Evolutionary conservation across 2,888 invertebrate genomes (phyloP), one percentile per base, ranked within the genome.

Genomic region (Chloroclystis v-ata): DNA sequence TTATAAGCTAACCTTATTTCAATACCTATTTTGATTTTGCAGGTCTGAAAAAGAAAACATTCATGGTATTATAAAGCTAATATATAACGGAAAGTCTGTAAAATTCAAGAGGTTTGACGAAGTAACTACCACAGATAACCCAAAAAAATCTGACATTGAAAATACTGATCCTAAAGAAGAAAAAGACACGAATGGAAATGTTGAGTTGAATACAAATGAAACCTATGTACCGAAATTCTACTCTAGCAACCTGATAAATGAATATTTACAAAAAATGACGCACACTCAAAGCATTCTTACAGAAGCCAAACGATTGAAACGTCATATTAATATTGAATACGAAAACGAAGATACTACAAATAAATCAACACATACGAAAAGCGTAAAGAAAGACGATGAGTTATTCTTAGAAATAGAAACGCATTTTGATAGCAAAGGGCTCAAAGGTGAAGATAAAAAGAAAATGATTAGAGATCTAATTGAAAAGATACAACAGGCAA

Each of bases 321-420:
- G 85, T 25, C 70, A 82, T 39, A 60, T 81, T 0, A 77, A 78
- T 63, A 68, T 80, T 20, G 65, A 65, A 30, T 72, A 74, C 28
- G 56, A 69, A 0, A 32, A 60, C 13, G 49, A 65, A n/a, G 43
- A 57, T 20, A 41, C 46, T 29, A 58, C 51, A 24, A 57, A 43
- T 26, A 63, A 48, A 49, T 37, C 42, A 42, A 63, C 52, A 48
- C 32, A 26, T 37, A 7, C 20, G 3, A 16, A 7, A 26, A 69
- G 67, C 59, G 39, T 8, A 63, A 67, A 43, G 30, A 67, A 64
- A 5, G 67, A 82, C 1, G 83, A 85, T 41, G 82, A 86, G 49
- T 48, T 86, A 1, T 83, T 69, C 28, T 78, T 87, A 1, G 85
- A 86, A 75, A 86, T 87, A 2, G 83, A 87, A 75, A 84, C 86